Base-by-base conservation (phyloP, 2,113 vertebrate species). In the Ranitomeya variabilis region DNA sequence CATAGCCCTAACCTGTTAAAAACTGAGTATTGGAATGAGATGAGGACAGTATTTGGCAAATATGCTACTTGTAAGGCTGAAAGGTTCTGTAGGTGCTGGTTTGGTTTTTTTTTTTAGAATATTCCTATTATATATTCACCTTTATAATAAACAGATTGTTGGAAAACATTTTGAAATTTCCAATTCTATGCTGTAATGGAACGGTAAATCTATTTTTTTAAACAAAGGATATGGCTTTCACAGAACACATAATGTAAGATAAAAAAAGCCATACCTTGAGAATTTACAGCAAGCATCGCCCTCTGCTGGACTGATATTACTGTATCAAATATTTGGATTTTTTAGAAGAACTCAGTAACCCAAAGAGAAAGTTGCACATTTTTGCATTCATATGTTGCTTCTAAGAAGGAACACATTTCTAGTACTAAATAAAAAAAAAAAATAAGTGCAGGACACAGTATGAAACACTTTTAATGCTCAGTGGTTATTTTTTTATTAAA, bases 221-320 rank as follows among this genome's bases (percentile, higher is more conserved):
- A 76, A 76, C 73, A 76, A 52, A 76, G 18, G 73, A 52, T 51
- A 51, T 51, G 19, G 37, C 73, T 45, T 76, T 52, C 73, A 21
- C 9, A 52, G 37, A 76, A 52, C 21, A 19, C 5, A 12, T 11
- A 5, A 51, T 31, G 31, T 52, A 52, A 76, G 18, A 76, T 76
- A 12, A 76, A 21, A 45, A 18, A 76, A 51, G 73, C 73, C 12
- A 15, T 76, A 52, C 37, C 52, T 31, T 51, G 73, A 51, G 18
- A 52, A 76, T 76, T 76, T 76, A 76, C 16, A 52, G 73, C 73
- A 52, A 52, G 45, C 73, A 76, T 16, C 12, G 73, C 73, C 73
- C 73, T 76, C 73, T 76, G 73, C 73, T 76, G 73, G 73, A 76
- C 51, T 52, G 8, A 19, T 10, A 45, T 16, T 7, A 52, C 52